Evolutionary conservation across 2,113 vertebrate genomes (phyloP), one percentile per base, ranked within the genome.

Genomic region (Chascanopsetta lugubris): DNA sequence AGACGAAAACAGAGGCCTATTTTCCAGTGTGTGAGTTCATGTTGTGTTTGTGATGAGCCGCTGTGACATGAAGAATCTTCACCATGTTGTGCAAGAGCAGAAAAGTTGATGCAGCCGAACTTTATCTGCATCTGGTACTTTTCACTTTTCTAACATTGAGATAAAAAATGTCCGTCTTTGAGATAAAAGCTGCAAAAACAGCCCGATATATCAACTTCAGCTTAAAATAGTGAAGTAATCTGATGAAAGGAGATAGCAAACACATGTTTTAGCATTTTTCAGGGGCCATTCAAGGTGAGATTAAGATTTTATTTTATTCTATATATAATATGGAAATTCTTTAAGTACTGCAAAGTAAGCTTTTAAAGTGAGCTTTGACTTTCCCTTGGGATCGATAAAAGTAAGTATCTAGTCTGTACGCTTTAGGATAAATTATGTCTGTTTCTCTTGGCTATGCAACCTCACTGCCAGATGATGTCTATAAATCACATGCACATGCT

Each of bases 61-160:
- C 9, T 20, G 22, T 30, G 27, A 65, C 42, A 53, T 50, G 32
- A 47, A 64, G 10, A 8, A 18, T 51, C 40, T 46, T 36, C 9
- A 10, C 49, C 12, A 53, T n/a, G 45, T 83, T 78, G 62, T 27
- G 62, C 77, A 87, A 83, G 55, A 66, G 13, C 27, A 67, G 5
- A 72, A 38, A 53, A n/a, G 9, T 8, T 53, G 40, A 75, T 20
- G 29, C 18, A 18, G 2, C 7, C 12, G 21, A 34, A 1, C 49
- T 67, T 13, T 49, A 66, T 68, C 72, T 67, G n/a, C 6, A 62
- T 50, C 24, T 51, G 2, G 13, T 72, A 64, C 57, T 30, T 30
- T 13, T n/a, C 8, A 3, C 0, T 13, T 43, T 40, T 75, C 70
- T 29, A 6, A 21, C 5, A 20, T 24, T 77, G 36, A 36, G 61